phyloP scores from a whole-genome alignment of 2,888 invertebrate genomes.

The Carterocephalus palaemon region DNA sequence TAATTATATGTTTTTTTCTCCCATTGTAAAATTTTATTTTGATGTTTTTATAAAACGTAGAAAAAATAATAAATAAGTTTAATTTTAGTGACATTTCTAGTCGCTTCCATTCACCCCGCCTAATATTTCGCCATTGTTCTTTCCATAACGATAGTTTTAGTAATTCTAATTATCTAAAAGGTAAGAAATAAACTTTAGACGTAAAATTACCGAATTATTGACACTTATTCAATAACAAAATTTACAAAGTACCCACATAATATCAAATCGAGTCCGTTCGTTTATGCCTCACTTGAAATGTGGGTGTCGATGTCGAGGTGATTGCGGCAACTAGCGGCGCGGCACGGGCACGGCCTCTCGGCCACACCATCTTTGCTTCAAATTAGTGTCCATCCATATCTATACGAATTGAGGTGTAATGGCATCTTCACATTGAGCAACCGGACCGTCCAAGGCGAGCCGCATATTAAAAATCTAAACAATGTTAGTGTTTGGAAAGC shows the following conservation, averaged over 20 bases:
- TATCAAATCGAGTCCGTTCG: neutral
- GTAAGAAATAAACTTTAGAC: too few species aligned
- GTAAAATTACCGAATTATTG: neutral
- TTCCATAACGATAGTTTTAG: too few species aligned
- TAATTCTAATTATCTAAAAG: too few species aligned
- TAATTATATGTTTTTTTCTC: too few species aligned
- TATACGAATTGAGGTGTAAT: constrained; percentile 49
- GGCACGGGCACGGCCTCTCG: constrained; percentile 6
- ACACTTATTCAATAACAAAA: neutral
- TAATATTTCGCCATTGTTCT: too few species aligned
- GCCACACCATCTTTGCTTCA: constrained; percentile 41
- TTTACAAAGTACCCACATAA: neutral
- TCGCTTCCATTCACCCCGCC: too few species aligned
- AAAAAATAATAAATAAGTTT: too few species aligned
- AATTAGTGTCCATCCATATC: constrained; percentile 53
- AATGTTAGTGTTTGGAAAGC: constrained; percentile 62
- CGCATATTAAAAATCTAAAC: constrained; percentile 62
- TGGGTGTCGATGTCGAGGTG: constrained; percentile 28
- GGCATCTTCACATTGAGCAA: constrained; percentile 64
- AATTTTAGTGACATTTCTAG: too few species aligned
- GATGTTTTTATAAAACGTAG: too few species aligned
- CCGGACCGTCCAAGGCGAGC: constrained; percentile 61
- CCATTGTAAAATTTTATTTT: too few species aligned
- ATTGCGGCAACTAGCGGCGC: constrained; percentile 37
- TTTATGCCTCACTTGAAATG: constrained; percentile 24